Evolutionary conservation across 2,113 vertebrate genomes (phyloP).

Genomic region (Entomyzon cyanotis): DNA sequence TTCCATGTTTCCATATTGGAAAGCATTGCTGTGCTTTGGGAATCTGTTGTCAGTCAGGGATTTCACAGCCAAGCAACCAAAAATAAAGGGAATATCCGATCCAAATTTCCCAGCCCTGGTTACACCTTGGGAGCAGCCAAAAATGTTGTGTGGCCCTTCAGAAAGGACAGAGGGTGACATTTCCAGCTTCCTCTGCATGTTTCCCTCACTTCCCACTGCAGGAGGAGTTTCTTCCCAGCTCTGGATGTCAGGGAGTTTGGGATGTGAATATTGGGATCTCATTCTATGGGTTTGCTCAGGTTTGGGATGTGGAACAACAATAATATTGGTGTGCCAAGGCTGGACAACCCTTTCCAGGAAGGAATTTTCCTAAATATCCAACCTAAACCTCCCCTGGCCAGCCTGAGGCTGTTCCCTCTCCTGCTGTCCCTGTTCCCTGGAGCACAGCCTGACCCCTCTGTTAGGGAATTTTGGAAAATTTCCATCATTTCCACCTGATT

Average conservation of each 20-base stretch:
- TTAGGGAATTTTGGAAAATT: neutral
- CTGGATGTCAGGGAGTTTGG: neutral
- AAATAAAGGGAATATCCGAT: neutral
- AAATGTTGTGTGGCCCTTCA: neutral
- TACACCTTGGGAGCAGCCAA: neutral
- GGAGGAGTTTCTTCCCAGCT: neutral
- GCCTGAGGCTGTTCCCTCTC: neutral
- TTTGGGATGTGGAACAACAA: neutral
- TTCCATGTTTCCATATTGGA: neutral
- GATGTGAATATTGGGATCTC: accelerated
- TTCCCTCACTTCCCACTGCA: neutral
- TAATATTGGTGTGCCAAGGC: too few species aligned
- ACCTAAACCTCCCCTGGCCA: accelerated
- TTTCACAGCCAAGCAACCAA: neutral
- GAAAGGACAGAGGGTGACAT: neutral
- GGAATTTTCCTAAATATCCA: neutral
- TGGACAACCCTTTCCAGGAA: neutral
- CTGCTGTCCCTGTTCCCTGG: neutral
- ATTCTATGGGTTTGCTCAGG: neutral
- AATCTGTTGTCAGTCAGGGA: neutral
- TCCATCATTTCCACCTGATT: neutral
- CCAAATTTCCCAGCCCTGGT: neutral
- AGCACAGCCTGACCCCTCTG: neutral
- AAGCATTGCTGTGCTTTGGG: neutral
- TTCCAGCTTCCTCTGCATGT: too few species aligned